Percentiles rank a stretch among this genome's conserved stretches.
Conservation (phyloP, 2,888 invertebrate genomes). For the Rotaria macrura region DNA sequence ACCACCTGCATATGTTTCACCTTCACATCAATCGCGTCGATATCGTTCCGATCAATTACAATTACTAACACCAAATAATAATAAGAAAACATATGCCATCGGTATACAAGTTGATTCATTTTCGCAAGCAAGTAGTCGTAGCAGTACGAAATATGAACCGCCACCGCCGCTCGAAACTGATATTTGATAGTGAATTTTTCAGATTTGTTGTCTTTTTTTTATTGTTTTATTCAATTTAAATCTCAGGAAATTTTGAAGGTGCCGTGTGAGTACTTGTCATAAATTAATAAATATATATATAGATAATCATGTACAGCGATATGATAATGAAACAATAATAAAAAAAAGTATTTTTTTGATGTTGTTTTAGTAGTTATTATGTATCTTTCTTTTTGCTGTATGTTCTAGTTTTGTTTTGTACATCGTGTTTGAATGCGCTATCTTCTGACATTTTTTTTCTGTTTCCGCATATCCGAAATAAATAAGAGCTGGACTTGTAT, state of each 20-base stretch:
- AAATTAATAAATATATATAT: not conserved
- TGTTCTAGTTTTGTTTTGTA: not conserved
- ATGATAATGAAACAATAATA: not conserved
- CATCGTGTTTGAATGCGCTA: not conserved
- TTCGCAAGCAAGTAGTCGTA: not conserved
- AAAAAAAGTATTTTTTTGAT: constrained; percentile 7
- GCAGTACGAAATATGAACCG: not conserved
- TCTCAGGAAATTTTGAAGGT: not conserved
- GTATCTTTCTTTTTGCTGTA: not conserved
- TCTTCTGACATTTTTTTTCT: not conserved
- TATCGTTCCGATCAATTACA: not conserved
- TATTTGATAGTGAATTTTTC: not conserved
- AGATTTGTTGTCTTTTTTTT: not conserved
- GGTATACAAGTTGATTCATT: not conserved
- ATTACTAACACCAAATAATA: not conserved
- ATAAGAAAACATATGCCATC: not conserved
- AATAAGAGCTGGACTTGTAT: not conserved
- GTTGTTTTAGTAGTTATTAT: not conserved
- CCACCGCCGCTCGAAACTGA: not conserved
- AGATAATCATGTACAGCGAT: not conserved
- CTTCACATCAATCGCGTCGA: not conserved
- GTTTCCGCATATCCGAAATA: not conserved
- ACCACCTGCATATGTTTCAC: not conserved
- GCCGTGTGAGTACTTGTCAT: not conserved
- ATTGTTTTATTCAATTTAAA: not conserved